Evolutionary conservation across 2,888 invertebrate genomes (phyloP), one percentile per base, ranked within the genome.

Genomic region (Eilema griseolum): DNA sequence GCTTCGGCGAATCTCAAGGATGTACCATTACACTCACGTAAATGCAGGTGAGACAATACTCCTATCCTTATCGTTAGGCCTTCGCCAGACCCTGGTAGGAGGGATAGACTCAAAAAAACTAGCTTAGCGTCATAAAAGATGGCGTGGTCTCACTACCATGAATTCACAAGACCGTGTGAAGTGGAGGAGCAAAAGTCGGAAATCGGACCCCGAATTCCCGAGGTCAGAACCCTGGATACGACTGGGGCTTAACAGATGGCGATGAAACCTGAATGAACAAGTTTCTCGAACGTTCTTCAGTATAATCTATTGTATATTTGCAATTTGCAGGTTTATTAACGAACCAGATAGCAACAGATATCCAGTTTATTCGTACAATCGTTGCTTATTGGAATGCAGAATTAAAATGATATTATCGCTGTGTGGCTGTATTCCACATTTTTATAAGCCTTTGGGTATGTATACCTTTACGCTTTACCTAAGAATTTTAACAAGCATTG

Each of bases 371-470:
- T 96, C 97, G 16, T 96, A 96, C 79, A 96, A 96, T 20, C 93
- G 97, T 73, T 98, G 98, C 83, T 88, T 96, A 70, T 93, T 96
- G 84, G 97, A 98, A 85, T 98, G 98, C 80, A 95, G 97, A 80
- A 96, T 97, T 75, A 92, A 90, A 72, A 91, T 97, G 80, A 96
- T 97, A 16, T 85, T 95, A 52, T 94, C 93, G 69, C 85, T 96
- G 23, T 98, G 98, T 84, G 96, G 96, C 0, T 98, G 98, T 87
- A 90, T 97, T 66, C 98, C 98, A 0, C 97, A 97, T 89, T 97
- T 97, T 85, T 97, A 97, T 83, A 96, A 97, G 77, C 96, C 95
- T 78, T 86, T 95, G 74, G 95, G 97, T 97, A 89, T 92, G 94
- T 61, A 5, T 0, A 7, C 4, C 11, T 16, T 14, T 41, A 2